These are phyloP conservation scores for Pocillopora meandrina DNA, from an alignment of 92 coral and sea anemone genomes.

Conservation along the genomic window DNA sequence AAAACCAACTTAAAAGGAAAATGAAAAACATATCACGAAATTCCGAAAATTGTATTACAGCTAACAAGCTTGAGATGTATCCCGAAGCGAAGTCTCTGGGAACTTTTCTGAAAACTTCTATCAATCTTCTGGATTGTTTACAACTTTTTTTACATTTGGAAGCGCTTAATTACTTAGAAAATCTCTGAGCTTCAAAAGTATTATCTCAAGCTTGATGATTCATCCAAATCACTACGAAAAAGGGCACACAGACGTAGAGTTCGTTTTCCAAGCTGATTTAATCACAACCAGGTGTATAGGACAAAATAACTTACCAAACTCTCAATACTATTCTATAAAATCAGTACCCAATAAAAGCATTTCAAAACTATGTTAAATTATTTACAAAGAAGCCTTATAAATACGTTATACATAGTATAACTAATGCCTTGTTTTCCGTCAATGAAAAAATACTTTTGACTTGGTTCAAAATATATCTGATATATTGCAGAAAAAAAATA, in stretches of 20 bases:
- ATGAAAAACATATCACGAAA: no score
- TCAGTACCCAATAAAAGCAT: neutral
- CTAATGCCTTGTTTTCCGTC: conserved; percentile 14
- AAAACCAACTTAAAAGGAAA: no score
- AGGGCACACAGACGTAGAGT: neutral
- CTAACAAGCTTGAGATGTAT: no score
- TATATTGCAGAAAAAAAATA: conserved; percentile 34
- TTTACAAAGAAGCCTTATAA: conserved; percentile 23
- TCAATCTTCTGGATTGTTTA: no score
- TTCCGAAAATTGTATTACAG: no score
- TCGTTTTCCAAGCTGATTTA: conserved; percentile 7
- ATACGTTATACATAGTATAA: conserved; percentile 44
- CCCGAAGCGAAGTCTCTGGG: no score
- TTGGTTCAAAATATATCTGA: conserved; percentile 15
- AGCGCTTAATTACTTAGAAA: no score
- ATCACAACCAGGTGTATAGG: neutral
- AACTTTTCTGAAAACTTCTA: no score
- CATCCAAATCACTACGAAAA: neutral
- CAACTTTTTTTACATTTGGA: no score
- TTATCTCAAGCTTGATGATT: no score
- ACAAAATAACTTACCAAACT: conserved; percentile 30
- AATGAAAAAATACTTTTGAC: conserved; percentile 23
- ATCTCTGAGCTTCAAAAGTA: no score
- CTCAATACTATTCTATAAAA: conserved; percentile 7
- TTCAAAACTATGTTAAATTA: conserved; percentile 33